These are phyloP conservation scores for Cataglyphis livida DNA, from an alignment of 2,888 invertebrate genomes.

Conservation along the genomic window DNA sequence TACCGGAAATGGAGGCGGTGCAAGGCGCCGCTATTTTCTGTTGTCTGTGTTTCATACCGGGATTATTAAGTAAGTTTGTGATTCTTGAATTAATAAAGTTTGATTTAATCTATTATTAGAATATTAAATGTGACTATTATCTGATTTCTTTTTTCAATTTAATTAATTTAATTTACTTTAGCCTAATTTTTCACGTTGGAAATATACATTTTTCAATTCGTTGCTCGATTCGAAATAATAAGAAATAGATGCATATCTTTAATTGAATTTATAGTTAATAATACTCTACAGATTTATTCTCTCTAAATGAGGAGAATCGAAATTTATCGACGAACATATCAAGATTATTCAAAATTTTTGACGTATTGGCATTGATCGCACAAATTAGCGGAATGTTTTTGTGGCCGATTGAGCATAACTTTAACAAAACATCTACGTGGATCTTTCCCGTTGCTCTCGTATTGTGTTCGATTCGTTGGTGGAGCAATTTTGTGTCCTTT, in stretches of 20 bases:
- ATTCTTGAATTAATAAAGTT: conserved; percentile 14
- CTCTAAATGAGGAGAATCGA: conserved; percentile 11
- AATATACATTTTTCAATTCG: background rate
- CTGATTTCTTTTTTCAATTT: background rate
- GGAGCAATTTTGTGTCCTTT: conserved; percentile 92
- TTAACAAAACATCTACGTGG: conserved; percentile 86
- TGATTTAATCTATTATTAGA: background rate
- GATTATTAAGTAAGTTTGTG: conserved; percentile 88
- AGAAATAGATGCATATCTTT: background rate
- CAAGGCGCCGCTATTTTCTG: conserved; percentile 94
- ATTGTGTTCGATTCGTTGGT: conserved; percentile 92
- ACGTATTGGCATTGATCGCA: conserved; percentile 88
- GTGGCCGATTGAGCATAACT: conserved; percentile 88
- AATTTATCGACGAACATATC: background rate
- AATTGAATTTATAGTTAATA: background rate
- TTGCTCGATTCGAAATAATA: background rate
- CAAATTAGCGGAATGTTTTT: conserved; percentile 90
- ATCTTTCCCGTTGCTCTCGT: conserved; percentile 89
- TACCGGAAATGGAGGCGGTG: conserved; percentile 93
- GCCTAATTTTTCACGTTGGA: background rate
- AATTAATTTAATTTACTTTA: background rate
- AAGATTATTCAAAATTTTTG: conserved; percentile 82
- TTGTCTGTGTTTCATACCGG: conserved; percentile 93
- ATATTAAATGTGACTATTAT: background rate
- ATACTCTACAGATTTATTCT: conserved; percentile 55